phyloP scores from a whole-genome alignment of 1,140 invertebrate genomes.

The Eumaeus atala region DNA sequence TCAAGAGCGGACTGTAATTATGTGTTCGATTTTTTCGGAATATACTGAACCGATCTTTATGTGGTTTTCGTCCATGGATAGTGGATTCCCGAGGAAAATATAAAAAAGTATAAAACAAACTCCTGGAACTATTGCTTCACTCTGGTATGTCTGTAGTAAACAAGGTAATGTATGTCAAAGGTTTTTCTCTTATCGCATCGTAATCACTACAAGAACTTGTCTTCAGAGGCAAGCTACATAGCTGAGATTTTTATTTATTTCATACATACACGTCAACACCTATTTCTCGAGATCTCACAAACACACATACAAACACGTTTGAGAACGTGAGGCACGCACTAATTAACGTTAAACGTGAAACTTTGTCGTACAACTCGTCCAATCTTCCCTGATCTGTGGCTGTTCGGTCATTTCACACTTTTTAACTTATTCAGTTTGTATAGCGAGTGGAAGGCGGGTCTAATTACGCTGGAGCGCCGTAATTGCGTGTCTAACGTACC shows the following conservation, averaged over 20 bases:
- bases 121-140: too few relatives aligned
- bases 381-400: constrained; percentile 44
- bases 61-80: too few relatives aligned
- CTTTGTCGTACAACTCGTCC: constrained; percentile 45
- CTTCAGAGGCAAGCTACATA: constrained; percentile 1
- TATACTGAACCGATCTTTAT: too few relatives aligned
- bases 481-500: constrained; percentile 66
- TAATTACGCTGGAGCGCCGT: constrained; percentile 48
- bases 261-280: constrained; percentile 21
- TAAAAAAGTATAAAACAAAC: not conserved
- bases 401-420: constrained; percentile 45
- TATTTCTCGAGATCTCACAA: constrained; percentile 38
- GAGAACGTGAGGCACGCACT: constrained; percentile 63
- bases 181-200: not conserved
- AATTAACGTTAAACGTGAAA: constrained; percentile 71
- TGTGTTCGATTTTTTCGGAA: too few relatives aligned
- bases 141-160: not conserved
- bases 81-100: too few relatives aligned
- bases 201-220: not conserved
- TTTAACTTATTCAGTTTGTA: constrained; percentile 30
- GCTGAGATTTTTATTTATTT: constrained; percentile 13
- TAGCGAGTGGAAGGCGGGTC: constrained; percentile 39
- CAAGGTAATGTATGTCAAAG: constrained; percentile 4
- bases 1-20: too few relatives aligned
- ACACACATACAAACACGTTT: constrained; percentile 45